phyloP scores from a whole-genome alignment of 92 coral and sea anemone species.

The Micromussa lordhowensis region DNA sequence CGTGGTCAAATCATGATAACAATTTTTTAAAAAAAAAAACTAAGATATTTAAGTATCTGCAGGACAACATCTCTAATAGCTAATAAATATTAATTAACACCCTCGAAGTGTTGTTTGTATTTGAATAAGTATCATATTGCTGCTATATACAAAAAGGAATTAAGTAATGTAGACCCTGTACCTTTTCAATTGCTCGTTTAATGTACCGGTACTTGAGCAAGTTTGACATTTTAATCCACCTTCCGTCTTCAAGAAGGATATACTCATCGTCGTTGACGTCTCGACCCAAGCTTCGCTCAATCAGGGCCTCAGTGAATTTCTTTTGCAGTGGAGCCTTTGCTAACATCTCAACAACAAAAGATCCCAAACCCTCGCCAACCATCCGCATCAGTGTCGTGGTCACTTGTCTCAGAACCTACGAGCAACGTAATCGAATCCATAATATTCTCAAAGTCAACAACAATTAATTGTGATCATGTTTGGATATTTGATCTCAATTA shows the following conservation, averaged over 20 bases:
- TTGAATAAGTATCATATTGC: no score
- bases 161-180: not conserved
- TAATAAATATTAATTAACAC: no score
- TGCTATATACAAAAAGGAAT: no score
- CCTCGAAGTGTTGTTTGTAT: no score
- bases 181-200: slow-evolving; percentile 45
- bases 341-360: slow-evolving; percentile 19
- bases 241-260: slow-evolving; percentile 32
- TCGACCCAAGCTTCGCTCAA: slow-evolving; percentile 24
- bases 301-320: not conserved
- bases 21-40: no score
- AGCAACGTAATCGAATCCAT: not conserved
- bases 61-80: no score
- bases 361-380: not conserved
- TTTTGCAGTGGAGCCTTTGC: slow-evolving; percentile 20
- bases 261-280: slow-evolving; percentile 19
- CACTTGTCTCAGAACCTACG: not conserved
- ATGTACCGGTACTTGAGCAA: slow-evolving; percentile 23
- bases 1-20: no score
- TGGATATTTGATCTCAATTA: no score
- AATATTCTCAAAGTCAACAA: not conserved
- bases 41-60: no score
- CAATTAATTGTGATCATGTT: no score
- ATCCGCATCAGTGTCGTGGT: not conserved
- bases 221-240: slow-evolving; percentile 46